Evolutionary conservation across 2,888 invertebrate genomes (phyloP).

Genomic region (Euzophera pinguis): DNA sequence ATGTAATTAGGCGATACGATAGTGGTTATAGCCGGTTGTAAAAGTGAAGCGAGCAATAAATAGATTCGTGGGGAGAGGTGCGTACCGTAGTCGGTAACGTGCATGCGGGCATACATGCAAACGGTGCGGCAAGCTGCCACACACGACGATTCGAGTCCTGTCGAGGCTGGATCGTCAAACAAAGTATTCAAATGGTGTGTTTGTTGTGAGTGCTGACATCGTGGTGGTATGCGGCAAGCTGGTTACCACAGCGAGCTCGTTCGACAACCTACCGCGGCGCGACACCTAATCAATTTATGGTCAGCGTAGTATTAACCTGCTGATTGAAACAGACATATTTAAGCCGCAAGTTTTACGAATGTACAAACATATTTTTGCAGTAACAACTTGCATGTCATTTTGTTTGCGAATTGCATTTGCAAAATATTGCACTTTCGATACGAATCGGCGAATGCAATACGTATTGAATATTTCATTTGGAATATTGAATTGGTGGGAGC

Average conservation of each 20-base stretch:
- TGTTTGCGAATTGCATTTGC: constrained; percentile 31
- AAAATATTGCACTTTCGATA: constrained; percentile 45
- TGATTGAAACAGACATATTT: constrained; percentile 22
- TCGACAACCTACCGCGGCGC: too few relatives aligned
- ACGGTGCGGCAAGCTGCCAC: too few relatives aligned
- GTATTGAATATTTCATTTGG: constrained; percentile 62
- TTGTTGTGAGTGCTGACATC: neutral
- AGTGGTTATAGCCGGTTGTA: constrained; percentile 45
- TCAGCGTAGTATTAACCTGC: neutral
- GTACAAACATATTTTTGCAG: neutral
- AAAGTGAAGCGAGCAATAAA: constrained; percentile 44
- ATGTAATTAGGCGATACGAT: constrained; percentile 50
- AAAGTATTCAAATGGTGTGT: neutral
- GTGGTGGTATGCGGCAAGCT: neutral
- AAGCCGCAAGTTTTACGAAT: constrained; percentile 6
- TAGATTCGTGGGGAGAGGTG: constrained; percentile 29
- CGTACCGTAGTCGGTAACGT: constrained; percentile 24
- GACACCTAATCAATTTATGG: too few relatives aligned
- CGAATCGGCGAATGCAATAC: constrained; percentile 45
- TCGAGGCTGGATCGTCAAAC: neutral
- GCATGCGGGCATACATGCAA: constrained; percentile 28
- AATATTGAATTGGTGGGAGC: constrained; percentile 48
- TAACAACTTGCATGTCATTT: constrained; percentile 20
- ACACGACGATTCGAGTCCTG: constrained; percentile 30
- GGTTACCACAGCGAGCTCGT: neutral